Conservation (phyloP, 2,113 vertebrate genomes). For the Microtus montanus region DNA sequence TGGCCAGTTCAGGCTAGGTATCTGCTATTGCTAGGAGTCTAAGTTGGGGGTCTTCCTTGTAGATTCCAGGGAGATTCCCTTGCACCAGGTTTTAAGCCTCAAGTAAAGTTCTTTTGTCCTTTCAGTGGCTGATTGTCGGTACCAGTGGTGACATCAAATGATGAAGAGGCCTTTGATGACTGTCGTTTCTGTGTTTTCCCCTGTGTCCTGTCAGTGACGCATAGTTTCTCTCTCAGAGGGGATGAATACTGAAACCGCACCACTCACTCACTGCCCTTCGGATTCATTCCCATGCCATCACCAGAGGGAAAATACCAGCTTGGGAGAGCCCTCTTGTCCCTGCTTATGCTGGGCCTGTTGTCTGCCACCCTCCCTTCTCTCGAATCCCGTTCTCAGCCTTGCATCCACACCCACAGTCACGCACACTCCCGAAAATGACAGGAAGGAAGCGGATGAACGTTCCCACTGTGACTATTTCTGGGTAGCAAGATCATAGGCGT, state of each 20-base stretch:
- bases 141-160: not conserved
- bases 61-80: not conserved
- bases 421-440: not conserved
- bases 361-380: not conserved
- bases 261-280: not conserved
- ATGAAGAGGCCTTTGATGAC: not conserved
- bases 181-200: not conserved
- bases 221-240: not conserved
- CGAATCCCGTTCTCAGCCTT: not conserved
- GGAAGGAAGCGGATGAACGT: constrained; percentile 25
- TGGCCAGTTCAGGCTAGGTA: not conserved
- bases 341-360: not conserved
- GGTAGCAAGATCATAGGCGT: not conserved
- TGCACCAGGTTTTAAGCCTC: not conserved
- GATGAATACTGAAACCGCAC: not conserved
- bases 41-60: not conserved
- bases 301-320: not conserved
- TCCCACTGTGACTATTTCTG: constrained; percentile 37
- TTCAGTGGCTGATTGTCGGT: not conserved
- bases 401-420: not conserved
- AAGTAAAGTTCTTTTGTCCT: not conserved
- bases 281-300: not conserved
- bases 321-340: not conserved
- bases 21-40: not conserved
- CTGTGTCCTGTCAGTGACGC: not conserved